Base-by-base conservation (phyloP, 2,888 invertebrate genomes). In the Branchipolynoe longqiensis region DNA sequence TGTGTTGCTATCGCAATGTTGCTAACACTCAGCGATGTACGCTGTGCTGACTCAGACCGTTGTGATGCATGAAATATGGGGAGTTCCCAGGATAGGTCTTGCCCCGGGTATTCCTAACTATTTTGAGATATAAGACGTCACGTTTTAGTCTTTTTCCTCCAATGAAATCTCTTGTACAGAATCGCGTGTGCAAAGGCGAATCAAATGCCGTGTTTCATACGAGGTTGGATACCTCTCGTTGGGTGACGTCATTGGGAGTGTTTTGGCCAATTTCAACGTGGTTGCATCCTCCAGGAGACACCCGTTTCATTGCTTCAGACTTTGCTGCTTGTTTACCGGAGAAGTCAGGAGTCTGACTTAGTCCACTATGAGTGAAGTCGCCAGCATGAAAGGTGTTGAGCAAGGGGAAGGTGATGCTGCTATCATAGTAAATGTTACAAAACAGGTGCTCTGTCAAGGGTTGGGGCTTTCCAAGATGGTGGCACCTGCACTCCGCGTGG, bases 401-500 rank as follows among this genome's bases (percentile, higher is more conserved):
- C 31, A 31, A 38, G 64, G 40, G 48, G 54, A 25, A 40, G 62
- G 62, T 28, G 58, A 74, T 28, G 59, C n/a, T 31, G 74, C 38
- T 28, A 36, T 28, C n/a, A 56, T n/a, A 25, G 56, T 14, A 58
- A 38, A 73, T 4, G 48, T 48, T 14, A 59, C 12, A 22, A 59
- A 74, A 28, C 41, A 78, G 56, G 59, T 58, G 73, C 33, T 25
- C 54, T 8, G 38, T 25, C 48, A 12, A 25, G 36, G 25, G 74
- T 56, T 59, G 31, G 78, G 48, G 82, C 38, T 36, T 22, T 36
- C 82, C 59, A 82, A 59, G 56, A 58, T 84, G 84, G 78, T 83
- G 56, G 88, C 90, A 38, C 91, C 91, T 4, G 88, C 90, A 25
- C 88, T 92, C 38, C 90, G 92, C 54, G 91, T 92, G 81, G 92